A percentile compares a stretch with the other conserved stretches of the same genome.
These are phyloP conservation scores for Scopus umbretta DNA, from an alignment of 2,113 vertebrate species.

Conservation along the genomic window DNA sequence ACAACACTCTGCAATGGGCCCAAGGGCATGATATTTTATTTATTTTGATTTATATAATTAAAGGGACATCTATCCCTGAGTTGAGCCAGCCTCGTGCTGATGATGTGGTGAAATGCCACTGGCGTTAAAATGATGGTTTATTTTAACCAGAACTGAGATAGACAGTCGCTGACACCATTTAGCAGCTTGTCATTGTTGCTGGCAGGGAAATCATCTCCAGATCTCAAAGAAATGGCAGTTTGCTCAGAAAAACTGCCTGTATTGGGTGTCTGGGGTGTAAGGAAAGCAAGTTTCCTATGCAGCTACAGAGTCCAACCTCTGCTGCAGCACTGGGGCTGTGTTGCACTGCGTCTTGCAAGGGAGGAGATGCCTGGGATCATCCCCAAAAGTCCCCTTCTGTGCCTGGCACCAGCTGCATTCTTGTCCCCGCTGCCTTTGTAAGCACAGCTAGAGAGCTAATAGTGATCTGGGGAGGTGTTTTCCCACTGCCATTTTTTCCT, in stretches of 20 bases:
- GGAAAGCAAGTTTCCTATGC: neutral
- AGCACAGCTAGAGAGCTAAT: neutral
- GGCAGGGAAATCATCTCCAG: neutral
- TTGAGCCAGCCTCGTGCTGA: neutral
- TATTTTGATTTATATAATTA: neutral
- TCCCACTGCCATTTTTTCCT: neutral
- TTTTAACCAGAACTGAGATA: neutral
- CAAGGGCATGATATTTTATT: neutral
- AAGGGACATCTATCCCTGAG: neutral
- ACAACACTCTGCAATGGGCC: neutral
- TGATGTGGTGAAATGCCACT: neutral
- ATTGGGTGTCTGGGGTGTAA: neutral
- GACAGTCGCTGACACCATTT: neutral
- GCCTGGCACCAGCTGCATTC: neutral
- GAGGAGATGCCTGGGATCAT: neutral
- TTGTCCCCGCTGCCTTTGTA: neutral
- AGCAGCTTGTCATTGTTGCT: neutral
- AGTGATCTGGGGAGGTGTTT: neutral
- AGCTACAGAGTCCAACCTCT: neutral
- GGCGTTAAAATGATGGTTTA: neutral
- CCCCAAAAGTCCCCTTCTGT: neutral
- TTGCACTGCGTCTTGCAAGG: fast-evolving
- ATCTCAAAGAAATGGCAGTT: neutral
- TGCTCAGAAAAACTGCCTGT: neutral
- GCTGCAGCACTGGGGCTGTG: neutral